Evolutionary conservation across 2,888 invertebrate genomes (phyloP).

Genomic region (Nymphalis urticae): DNA sequence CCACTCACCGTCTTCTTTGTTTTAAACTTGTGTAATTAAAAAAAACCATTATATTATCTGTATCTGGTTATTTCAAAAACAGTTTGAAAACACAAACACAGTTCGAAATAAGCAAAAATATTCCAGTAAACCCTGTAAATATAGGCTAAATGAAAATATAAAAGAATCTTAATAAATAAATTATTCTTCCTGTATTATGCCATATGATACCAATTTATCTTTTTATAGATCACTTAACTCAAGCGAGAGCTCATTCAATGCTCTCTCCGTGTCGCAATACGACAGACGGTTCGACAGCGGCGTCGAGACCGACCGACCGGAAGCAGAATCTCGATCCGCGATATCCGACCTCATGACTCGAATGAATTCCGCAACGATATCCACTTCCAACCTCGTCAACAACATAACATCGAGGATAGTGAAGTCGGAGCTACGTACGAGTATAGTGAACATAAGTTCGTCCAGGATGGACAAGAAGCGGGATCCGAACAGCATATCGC

Average conservation of each 20-base stretch:
- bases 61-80: too few relatives aligned
- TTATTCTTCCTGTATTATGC: too few relatives aligned
- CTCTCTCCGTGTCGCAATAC: constrained; percentile 64
- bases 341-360: constrained; percentile 72
- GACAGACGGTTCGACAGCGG: constrained; percentile 59
- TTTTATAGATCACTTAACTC: constrained; percentile 60
- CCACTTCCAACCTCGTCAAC: constrained; percentile 64
- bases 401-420: constrained; percentile 65
- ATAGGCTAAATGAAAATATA: too few relatives aligned
- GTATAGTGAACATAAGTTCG: constrained; percentile 73
- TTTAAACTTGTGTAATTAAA: too few relatives aligned
- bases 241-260: constrained; percentile 74
- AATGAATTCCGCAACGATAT: constrained; percentile 71
- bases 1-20: too few relatives aligned
- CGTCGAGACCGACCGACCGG: constrained; percentile 62
- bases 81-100: too few relatives aligned
- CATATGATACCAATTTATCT: neutral
- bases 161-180: too few relatives aligned
- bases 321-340: constrained; percentile 58
- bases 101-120: too few relatives aligned
- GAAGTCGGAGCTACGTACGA: constrained; percentile 70
- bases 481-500: constrained; percentile 63
- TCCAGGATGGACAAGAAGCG: constrained; percentile 68
- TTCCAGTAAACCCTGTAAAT: too few relatives aligned
- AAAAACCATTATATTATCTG: too few relatives aligned